phyloP scores from a whole-genome alignment of 35 echinoderm and acorn worm species.

The Heliocidaris erythrogramma region DNA sequence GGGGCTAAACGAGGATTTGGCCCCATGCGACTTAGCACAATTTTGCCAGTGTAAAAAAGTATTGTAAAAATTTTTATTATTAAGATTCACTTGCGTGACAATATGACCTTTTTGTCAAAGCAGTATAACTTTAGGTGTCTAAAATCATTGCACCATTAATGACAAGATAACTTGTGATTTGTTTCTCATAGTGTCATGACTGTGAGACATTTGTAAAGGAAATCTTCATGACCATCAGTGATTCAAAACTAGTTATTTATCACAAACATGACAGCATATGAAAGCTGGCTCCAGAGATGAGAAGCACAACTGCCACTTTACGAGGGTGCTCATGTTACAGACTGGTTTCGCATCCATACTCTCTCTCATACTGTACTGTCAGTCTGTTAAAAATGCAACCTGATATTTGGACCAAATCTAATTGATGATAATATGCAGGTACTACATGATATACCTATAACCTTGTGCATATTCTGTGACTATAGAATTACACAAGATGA shows the following conservation, averaged over 20 bases:
- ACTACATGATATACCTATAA: not conserved
- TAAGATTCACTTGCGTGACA: no score
- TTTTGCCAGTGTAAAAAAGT: no score
- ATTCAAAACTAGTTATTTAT: not conserved
- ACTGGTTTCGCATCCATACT: not conserved
- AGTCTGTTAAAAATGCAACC: not conserved
- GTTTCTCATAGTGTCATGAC: no score
- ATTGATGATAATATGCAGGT: not conserved
- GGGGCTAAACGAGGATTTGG: no score
- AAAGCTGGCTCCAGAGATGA: not conserved
- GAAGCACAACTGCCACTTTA: not conserved
- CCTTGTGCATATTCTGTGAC: not conserved
- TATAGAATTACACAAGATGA: no score
- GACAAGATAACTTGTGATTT: no score
- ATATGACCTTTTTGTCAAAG: no score
- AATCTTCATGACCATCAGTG: not conserved
- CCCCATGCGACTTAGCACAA: no score
- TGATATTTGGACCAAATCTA: not conserved
- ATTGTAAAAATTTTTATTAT: no score
- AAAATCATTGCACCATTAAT: no score
- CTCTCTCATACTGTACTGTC: not conserved
- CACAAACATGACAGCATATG: not conserved
- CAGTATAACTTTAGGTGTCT: no score
- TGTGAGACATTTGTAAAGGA: no score
- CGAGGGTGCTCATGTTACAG: not conserved